Conservation (phyloP, 2,113 vertebrate species). For the Melanocharis versteri region DNA sequence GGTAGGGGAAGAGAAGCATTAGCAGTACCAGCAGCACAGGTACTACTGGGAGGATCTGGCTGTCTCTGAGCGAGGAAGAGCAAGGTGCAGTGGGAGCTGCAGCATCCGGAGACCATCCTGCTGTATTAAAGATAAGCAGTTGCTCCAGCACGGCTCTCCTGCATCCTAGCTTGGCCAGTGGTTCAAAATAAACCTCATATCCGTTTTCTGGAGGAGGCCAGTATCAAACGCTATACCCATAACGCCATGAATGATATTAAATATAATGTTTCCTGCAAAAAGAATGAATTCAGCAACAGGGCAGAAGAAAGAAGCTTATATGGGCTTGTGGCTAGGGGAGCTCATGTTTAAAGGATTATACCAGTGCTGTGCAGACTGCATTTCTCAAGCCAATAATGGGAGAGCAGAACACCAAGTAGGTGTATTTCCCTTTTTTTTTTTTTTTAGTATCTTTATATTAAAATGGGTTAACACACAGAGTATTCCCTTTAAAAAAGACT, state of each 20-base stretch:
- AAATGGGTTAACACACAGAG: background rate
- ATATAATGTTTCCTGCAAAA: background rate
- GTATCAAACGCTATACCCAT: background rate
- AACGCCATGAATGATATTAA: background rate
- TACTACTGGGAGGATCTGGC: background rate
- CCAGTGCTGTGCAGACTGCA: background rate
- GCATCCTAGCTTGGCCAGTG: rapidly evolving
- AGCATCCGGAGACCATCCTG: background rate
- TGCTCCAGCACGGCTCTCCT: background rate
- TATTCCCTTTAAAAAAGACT: background rate
- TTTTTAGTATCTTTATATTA: background rate
- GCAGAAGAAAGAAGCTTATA: background rate
- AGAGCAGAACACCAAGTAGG: background rate
- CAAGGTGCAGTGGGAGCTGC: background rate
- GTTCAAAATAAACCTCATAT: background rate
- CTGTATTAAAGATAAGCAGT: rapidly evolving
- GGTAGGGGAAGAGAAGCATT: background rate
- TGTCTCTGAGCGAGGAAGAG: rapidly evolving
- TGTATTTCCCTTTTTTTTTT: background rate
- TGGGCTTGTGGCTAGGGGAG: background rate
- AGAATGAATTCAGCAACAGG: background rate
- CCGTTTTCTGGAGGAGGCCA: background rate
- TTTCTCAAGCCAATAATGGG: background rate
- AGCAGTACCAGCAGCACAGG: background rate
- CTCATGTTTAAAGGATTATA: background rate